Evolutionary conservation across 1,140 invertebrate species (phyloP).

Genomic region (Leptoteleia sp.): DNA sequence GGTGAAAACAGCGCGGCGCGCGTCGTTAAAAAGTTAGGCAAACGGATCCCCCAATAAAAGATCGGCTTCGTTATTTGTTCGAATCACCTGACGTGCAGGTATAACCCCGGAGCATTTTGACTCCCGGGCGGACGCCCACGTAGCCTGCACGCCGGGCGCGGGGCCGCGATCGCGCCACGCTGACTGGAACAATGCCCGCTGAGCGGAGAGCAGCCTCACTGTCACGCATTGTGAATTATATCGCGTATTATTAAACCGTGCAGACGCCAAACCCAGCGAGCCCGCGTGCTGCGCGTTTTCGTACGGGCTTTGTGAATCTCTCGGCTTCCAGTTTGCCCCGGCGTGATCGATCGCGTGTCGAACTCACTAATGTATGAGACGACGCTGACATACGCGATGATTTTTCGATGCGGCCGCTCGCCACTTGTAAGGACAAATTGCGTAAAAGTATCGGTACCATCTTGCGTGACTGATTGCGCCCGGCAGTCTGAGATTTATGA

Average conservation of each 20-base stretch:
- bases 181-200: slow-evolving; percentile 71
- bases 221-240: slow-evolving; percentile 74
- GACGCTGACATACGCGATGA: slow-evolving; percentile 39
- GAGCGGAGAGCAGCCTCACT: slow-evolving; percentile 70
- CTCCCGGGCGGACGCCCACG: slow-evolving; percentile 69
- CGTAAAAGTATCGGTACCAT: slow-evolving; percentile 11
- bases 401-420: too few species aligned
- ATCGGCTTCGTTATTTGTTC: slow-evolving; percentile 44
- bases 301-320: slow-evolving; percentile 41
- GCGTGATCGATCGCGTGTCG: slow-evolving; percentile 46
- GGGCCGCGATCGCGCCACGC: slow-evolving; percentile 16
- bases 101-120: slow-evolving; percentile 63
- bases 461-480: slow-evolving; percentile 13
- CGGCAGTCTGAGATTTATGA: too few species aligned
- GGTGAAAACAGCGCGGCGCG: slow-evolving; percentile 10
- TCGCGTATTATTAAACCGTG: slow-evolving; percentile 72
- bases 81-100: slow-evolving; percentile 70
- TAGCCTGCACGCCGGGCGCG: slow-evolving; percentile 3
- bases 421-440: slow-evolving; percentile 33
- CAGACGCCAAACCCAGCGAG: slow-evolving; percentile 45
- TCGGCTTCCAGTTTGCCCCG: slow-evolving; percentile 27
- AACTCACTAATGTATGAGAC: slow-evolving; percentile 30
- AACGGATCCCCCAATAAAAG: slow-evolving; percentile 37
- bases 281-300: slow-evolving; percentile 44
- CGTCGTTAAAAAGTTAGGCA: slow-evolving; percentile 40